phyloP scores from a whole-genome alignment of 37 sponge, comb jelly and placozoan genomes.

The Diacarnus erythraeanus region DNA sequence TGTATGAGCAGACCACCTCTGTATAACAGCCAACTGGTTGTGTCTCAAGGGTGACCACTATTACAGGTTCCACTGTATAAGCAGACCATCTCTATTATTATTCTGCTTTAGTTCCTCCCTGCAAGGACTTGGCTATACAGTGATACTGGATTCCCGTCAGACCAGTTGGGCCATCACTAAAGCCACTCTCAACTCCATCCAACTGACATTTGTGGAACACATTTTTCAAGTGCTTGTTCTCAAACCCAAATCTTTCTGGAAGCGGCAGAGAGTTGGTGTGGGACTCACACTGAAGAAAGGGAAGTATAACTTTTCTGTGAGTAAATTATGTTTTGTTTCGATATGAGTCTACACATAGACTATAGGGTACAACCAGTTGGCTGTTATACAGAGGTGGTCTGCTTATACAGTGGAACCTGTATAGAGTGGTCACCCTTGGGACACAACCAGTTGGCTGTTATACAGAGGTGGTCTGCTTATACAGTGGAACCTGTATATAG shows the following conservation, averaged over 20 bases:
- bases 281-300: slow-evolving; percentile 32
- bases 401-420: no score
- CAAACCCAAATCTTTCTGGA: slow-evolving; percentile 65
- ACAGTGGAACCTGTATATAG: no score
- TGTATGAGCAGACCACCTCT: no score
- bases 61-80: no score
- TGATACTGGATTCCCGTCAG: slow-evolving; percentile 45
- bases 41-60: no score
- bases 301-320: slow-evolving; percentile 56
- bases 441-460: no score
- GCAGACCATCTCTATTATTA: no score
- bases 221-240: slow-evolving; percentile 47
- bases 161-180: slow-evolving; percentile 38
- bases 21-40: no score
- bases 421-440: no score
- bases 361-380: neutral
- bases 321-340: no score
- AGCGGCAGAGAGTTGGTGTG: slow-evolving; percentile 25
- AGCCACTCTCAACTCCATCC: slow-evolving; percentile 40
- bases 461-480: no score
- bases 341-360: neutral
- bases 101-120: slow-evolving; percentile 56
- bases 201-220: slow-evolving; percentile 68
- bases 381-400: no score
- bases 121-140: slow-evolving; percentile 51